phyloP scores from a whole-genome alignment of 2,113 vertebrate genomes.

The Heloderma charlesbogerti region DNA sequence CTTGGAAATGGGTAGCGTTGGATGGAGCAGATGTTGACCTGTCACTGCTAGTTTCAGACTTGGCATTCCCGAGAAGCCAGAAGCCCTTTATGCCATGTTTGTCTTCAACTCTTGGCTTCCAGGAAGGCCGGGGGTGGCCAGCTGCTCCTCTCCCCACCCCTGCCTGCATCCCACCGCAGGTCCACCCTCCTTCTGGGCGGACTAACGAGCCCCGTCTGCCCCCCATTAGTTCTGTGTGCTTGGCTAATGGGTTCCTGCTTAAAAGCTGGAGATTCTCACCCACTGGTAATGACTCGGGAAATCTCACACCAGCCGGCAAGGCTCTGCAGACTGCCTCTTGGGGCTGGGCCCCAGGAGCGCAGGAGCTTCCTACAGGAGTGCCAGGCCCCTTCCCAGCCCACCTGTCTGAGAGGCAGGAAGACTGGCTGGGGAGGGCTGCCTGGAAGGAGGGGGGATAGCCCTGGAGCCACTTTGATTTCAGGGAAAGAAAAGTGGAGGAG shows the following conservation, averaged over 20 bases:
- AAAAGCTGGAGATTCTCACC: slow-evolving; percentile 82
- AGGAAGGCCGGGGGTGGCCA: neutral
- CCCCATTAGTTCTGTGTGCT: slow-evolving; percentile 84
- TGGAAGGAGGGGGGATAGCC: neutral
- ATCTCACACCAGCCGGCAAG: slow-evolving; percentile 78
- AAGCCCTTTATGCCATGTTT: no score
- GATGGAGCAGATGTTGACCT: neutral
- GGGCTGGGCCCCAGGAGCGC: neutral
- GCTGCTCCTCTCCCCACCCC: neutral
- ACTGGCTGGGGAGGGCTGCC: neutral
- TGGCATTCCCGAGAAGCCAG: neutral
- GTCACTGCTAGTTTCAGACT: neutral
- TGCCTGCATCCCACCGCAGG: neutral
- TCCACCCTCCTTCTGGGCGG: slow-evolving; percentile 28
- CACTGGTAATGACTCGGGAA: slow-evolving; percentile 81
- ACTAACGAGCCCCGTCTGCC: slow-evolving; percentile 75
- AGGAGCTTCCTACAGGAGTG: neutral
- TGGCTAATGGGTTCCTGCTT: slow-evolving; percentile 79
- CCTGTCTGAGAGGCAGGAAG: slow-evolving; percentile 10
- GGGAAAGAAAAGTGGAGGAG: neutral
- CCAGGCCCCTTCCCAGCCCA: neutral
- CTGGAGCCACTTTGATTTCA: neutral
- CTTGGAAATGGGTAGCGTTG: neutral
- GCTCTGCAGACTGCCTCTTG: neutral
- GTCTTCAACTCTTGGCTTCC: neutral